A percentile compares a stretch with the other conserved stretches of the same genome.
phyloP scores from a whole-genome alignment of 2,113 vertebrate genomes.

The Microcebus tavaratra region DNA sequence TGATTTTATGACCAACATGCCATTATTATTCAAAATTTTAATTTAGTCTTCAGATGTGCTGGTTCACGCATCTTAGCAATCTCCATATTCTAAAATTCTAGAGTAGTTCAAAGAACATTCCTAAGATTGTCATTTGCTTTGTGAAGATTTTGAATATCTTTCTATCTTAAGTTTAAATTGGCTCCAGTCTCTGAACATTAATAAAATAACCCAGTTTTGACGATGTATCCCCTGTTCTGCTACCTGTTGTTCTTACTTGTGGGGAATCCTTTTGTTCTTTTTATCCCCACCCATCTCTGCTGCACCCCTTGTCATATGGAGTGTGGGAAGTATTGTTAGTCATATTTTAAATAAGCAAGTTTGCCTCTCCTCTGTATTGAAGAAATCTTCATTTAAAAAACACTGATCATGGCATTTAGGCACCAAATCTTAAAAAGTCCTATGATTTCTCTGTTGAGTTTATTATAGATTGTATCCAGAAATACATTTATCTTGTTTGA shows the following conservation, averaged over 20 bases:
- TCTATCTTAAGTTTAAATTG: slow-evolving; percentile 23
- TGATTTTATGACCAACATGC: background rate
- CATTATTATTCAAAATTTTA: background rate
- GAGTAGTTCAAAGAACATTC: background rate
- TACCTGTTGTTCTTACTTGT: background rate
- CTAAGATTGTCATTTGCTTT: background rate
- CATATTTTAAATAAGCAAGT: background rate
- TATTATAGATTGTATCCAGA: background rate
- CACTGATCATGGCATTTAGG: background rate
- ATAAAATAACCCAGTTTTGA: background rate
- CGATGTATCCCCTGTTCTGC: background rate
- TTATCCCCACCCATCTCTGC: no score
- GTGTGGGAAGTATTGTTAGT: background rate
- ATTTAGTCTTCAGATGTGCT: background rate
- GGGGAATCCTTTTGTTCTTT: background rate
- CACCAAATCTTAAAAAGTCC: background rate
- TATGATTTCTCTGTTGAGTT: background rate
- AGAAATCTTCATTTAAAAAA: slow-evolving; percentile 7
- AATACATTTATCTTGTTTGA: background rate
- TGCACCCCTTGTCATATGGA: background rate
- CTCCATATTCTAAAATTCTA: background rate
- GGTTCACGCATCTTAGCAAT: background rate
- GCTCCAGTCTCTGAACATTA: background rate
- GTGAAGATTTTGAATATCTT: background rate
- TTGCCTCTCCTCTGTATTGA: background rate